Conservation (phyloP, 2,797 vertebrate genomes). For the Enteromius treurensis region DNA sequence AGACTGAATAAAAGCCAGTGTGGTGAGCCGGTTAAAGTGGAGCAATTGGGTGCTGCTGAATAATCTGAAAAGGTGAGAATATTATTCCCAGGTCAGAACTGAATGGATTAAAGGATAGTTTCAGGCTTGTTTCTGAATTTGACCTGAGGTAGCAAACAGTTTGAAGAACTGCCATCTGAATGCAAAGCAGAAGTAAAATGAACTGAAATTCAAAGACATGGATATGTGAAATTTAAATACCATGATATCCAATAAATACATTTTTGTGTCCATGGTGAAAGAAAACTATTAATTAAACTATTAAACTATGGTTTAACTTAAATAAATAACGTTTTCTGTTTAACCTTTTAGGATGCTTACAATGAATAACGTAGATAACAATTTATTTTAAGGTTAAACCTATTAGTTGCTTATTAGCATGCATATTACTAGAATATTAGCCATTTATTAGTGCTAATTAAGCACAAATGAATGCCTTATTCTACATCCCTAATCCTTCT, state of each 20-base stretch:
- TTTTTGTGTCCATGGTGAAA: neutral
- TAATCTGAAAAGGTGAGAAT: neutral
- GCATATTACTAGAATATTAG: too few relatives aligned
- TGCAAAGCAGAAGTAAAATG: neutral
- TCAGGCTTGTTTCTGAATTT: neutral
- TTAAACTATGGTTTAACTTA: neutral
- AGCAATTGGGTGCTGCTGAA: neutral
- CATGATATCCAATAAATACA: neutral
- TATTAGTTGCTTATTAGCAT: too few relatives aligned
- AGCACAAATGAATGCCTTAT: too few relatives aligned
- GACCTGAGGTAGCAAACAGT: neutral
- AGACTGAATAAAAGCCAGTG: conserved; percentile 37
- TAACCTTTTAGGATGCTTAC: neutral
- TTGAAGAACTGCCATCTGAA: neutral
- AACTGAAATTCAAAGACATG: neutral
- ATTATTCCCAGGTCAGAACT: neutral
- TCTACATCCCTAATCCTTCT: too few relatives aligned
- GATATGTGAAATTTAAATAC: neutral
- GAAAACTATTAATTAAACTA: too few relatives aligned
- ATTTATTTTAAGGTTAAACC: too few relatives aligned
- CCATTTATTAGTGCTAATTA: too few relatives aligned
- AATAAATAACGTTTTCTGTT: neutral
- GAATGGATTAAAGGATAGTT: neutral
- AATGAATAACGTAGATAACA: neutral
- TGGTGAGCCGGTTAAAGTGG: conserved; percentile 22